Base-by-base conservation (phyloP, 1,140 invertebrate genomes). In the Schmidtea mediterranea region DNA sequence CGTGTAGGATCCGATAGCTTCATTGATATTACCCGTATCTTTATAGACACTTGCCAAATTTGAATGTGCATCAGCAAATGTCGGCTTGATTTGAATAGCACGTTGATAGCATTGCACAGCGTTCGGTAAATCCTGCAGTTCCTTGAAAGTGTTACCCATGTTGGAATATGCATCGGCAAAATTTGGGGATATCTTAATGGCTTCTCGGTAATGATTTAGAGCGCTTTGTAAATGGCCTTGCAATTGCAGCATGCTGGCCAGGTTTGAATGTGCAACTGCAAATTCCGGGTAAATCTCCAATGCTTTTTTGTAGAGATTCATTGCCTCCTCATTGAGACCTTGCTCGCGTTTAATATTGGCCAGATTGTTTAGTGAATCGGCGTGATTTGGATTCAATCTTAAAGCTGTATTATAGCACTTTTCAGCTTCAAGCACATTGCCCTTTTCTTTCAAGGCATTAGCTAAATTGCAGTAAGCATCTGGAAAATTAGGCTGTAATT, bases 401-500 rank as follows among this genome's bases (percentile, higher is more conserved):
- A 98, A 69, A 1, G 92, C 90, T 26, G 82, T 92, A 62, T 94
- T 92, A 69, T 98, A 98, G 57, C 87, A 95, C 58, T 92, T 83
- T 66, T 97, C 92, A 1, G 92, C 87, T 66, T 98, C 90, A 23
- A 72, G 69, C 12, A 72, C 70, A 62, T 78, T 75, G 49, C 87
- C 86, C 61, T 92, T 94, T 66, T 94, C 89, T 69, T 97, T 97
- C 46, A 97, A 75, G 43, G 92, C 92, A 72, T 98, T 98, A 36
- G 89, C 92, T 58, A 98, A 71, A 70, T 98, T 98, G 62, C 92
- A 98, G 60, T 94, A 97, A 1, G 90, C 90, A 74, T 98, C 92
- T 21, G 92, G 90, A 61, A 97, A 98, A 63, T 97, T 92, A 2
- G 87, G 84, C 59, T 97, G 89, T 5, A 98, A 63, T 62, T 97